Evolutionary conservation across 2,113 vertebrate genomes (phyloP), one percentile per base, ranked within the genome.

Genomic region (Monarcha castaneiventris): DNA sequence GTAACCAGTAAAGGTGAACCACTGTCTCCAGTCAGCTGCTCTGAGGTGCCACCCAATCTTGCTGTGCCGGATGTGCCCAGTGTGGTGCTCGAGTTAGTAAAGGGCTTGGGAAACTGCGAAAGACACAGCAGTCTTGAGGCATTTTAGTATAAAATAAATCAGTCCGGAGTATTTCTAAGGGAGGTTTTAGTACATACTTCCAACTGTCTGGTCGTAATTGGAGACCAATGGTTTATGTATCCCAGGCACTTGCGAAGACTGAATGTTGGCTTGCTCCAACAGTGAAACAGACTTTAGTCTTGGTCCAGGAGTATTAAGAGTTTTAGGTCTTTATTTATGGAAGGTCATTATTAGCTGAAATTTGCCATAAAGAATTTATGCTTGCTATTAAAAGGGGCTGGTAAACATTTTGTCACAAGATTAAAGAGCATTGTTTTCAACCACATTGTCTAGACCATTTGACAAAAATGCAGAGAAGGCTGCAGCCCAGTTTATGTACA

Each of bases 321-420:
- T 15, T 90, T 91, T 78, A 84, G 18, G 39, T 58, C 51, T 82
- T 90, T 81, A 62, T 94, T 95, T 87, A 91, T 89, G 89, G 77
- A 77, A 84, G 69, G 52, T 77, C 73, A 74, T 76, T 83, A 59
- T 86, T 48, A 81, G 68, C 80, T 67, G 93, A 89, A 92, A 69
- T 1, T 2, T 29, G 46, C 64, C 56, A 18, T 91, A 87, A 92
- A 93, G 64, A 51, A 77, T 92, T 91, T 77, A 74, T 2, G 26
- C 21, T 74, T 86, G 48, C 69, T 93, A 66, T 66, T 79, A 62
- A 78, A 84, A 35, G 37, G 26, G 39, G 10, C 46, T 89, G 59
- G 59, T 90, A 90, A 95, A 56, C 68, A 77, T 90, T 79, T 71
- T 76, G 55, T 91, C 44, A 54, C 35, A 62, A 74, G 72, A 84